phyloP scores from a whole-genome alignment of 2,113 vertebrate genomes.

The Leucopsar rothschildi region DNA sequence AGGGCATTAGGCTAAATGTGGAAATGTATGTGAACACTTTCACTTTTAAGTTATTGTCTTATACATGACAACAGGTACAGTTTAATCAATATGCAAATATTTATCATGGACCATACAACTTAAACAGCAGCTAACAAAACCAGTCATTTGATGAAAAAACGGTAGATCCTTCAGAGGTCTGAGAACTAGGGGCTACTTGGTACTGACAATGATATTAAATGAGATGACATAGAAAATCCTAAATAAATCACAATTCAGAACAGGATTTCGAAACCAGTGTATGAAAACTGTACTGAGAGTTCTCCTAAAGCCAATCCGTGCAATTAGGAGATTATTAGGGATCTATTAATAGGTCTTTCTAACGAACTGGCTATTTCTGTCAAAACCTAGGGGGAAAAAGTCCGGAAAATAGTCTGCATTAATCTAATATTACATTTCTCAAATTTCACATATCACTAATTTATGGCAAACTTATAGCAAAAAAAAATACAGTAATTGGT shows the following conservation, averaged over 20 bases:
- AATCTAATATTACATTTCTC: neutral
- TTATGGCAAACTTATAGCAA: neutral
- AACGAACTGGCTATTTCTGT: neutral
- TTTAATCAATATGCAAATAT: neutral
- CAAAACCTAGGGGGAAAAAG: neutral
- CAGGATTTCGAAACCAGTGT: neutral
- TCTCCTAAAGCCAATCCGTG: neutral
- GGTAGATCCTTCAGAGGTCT: neutral
- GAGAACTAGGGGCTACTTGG: neutral
- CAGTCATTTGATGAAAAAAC: neutral
- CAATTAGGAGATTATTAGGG: neutral
- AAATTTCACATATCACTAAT: neutral
- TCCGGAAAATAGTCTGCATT: neutral
- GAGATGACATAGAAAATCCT: neutral
- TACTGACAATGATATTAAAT: neutral
- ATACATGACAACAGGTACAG: neutral
- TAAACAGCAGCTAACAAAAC: neutral
- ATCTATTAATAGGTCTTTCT: neutral
- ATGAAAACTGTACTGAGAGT: neutral
- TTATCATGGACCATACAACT: neutral
- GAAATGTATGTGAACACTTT: neutral
- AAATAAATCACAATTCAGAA: neutral
- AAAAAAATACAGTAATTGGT: neutral
- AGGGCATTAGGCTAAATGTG: neutral
- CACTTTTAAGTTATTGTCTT: neutral